Evolutionary conservation across 2,888 invertebrate species (phyloP).

Genomic region (Corbicula japonica): DNA sequence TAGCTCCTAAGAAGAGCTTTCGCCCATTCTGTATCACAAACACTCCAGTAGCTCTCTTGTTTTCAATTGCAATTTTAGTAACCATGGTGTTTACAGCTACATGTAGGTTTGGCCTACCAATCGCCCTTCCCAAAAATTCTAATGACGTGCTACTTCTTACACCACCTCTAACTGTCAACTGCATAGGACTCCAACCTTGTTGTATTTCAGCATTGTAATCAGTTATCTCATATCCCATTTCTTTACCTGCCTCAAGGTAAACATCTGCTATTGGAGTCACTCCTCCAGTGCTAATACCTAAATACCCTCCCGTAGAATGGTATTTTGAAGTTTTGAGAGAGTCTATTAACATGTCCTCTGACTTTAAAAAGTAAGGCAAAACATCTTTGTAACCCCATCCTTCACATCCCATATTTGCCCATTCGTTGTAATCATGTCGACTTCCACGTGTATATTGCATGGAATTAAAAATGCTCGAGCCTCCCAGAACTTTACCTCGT

Average conservation of each 20-base stretch:
- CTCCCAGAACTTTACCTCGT: constrained; percentile 59
- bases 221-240: constrained; percentile 46
- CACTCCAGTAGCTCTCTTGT: constrained; percentile 74
- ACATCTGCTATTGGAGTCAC: constrained; percentile 44
- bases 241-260: constrained; percentile 53
- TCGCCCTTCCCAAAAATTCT: constrained; percentile 52
- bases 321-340: constrained; percentile 45
- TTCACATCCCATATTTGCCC: constrained; percentile 43
- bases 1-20: constrained; percentile 66
- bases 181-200: constrained; percentile 50
- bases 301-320: constrained; percentile 49
- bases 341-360: constrained; percentile 50
- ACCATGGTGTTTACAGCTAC: constrained; percentile 63
- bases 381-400: constrained; percentile 61
- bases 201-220: constrained; percentile 58
- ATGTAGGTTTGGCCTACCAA: constrained; percentile 52
- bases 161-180: constrained; percentile 48
- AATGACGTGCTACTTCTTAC: constrained; percentile 49
- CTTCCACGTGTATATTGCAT: constrained; percentile 60
- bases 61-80: constrained; percentile 75
- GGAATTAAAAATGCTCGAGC: constrained; percentile 57
- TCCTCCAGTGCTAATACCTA: constrained; percentile 51
- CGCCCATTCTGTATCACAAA: constrained; percentile 71
- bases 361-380: constrained; percentile 61
- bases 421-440: constrained; percentile 55